These are phyloP conservation scores for Drosophila multiciliata DNA, from an alignment of 2,888 invertebrate species.

Conservation along the genomic window DNA sequence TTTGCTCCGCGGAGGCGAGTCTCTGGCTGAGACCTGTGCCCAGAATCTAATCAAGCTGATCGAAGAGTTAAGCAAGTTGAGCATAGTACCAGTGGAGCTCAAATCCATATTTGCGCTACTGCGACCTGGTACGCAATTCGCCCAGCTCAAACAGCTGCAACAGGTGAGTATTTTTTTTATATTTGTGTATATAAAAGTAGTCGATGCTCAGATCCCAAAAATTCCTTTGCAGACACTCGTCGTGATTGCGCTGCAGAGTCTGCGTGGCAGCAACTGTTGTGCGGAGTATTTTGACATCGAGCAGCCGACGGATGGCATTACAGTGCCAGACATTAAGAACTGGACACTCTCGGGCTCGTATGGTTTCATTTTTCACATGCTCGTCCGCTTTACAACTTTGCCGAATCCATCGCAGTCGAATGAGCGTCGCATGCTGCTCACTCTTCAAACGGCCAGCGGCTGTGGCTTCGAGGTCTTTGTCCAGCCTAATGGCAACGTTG, in stretches of 20 bases:
- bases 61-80: slow-evolving; percentile 87
- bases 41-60: slow-evolving; percentile 86
- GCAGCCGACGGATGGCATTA: slow-evolving; percentile 85
- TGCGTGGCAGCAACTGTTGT: slow-evolving; percentile 84
- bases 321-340: slow-evolving; percentile 86
- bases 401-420: slow-evolving; percentile 49
- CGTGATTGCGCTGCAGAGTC: slow-evolving; percentile 82
- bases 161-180: slow-evolving; percentile 70
- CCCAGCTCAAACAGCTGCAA: slow-evolving; percentile 82
- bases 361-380: slow-evolving; percentile 87
- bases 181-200: neutral
- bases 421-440: slow-evolving; percentile 86
- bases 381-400: slow-evolving; percentile 86
- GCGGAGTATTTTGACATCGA: slow-evolving; percentile 86
- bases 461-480: slow-evolving; percentile 88
- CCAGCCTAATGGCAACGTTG: slow-evolving; percentile 86
- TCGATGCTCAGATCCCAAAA: neutral
- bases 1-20: slow-evolving; percentile 83
- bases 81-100: slow-evolving; percentile 87
- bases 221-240: slow-evolving; percentile 77
- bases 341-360: slow-evolving; percentile 87
- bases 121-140: slow-evolving; percentile 80
- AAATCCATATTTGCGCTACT: slow-evolving; percentile 86
- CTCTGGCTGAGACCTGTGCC: slow-evolving; percentile 84
- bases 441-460: slow-evolving; percentile 86